Percentiles rank a stretch among this genome's conserved stretches.
phyloP scores from a whole-genome alignment of 2,888 invertebrate genomes.

The Eupithecia exiguata region DNA sequence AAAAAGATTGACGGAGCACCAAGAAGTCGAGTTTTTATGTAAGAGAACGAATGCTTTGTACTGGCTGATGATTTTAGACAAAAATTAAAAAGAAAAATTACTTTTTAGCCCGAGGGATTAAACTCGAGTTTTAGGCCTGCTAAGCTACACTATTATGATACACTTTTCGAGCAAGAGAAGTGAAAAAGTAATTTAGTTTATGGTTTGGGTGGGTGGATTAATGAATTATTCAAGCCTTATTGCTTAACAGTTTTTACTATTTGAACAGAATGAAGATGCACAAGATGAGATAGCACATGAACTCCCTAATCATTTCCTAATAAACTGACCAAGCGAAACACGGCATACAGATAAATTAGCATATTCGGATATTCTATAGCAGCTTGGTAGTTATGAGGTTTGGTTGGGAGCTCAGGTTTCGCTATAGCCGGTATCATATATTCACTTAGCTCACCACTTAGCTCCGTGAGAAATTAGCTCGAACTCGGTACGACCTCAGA shows the following conservation, averaged over 20 bases:
- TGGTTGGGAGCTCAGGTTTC: slow-evolving; percentile 17
- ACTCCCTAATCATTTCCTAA: not conserved
- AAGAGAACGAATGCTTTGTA: too few relatives aligned
- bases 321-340: slow-evolving; percentile 5
- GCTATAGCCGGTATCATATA: slow-evolving; percentile 3
- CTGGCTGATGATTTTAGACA: too few relatives aligned
- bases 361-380: slow-evolving; percentile 6
- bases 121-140: too few relatives aligned
- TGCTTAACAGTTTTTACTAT: not conserved
- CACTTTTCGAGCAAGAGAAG: too few relatives aligned
- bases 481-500: slow-evolving; percentile 6
- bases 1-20: too few relatives aligned
- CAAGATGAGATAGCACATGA: not conserved
- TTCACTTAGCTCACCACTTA: slow-evolving; percentile 20
- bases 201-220: not conserved
- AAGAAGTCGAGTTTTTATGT: too few relatives aligned
- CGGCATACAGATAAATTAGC: not conserved
- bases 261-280: not conserved
- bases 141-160: too few relatives aligned
- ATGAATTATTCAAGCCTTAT: not conserved
- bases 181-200: too few relatives aligned
- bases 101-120: too few relatives aligned
- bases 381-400: slow-evolving; percentile 14
- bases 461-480: slow-evolving; percentile 18
- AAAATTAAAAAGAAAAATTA: too few relatives aligned